Base-by-base conservation (phyloP, 2,113 vertebrate species). In the Galbula dea region DNA sequence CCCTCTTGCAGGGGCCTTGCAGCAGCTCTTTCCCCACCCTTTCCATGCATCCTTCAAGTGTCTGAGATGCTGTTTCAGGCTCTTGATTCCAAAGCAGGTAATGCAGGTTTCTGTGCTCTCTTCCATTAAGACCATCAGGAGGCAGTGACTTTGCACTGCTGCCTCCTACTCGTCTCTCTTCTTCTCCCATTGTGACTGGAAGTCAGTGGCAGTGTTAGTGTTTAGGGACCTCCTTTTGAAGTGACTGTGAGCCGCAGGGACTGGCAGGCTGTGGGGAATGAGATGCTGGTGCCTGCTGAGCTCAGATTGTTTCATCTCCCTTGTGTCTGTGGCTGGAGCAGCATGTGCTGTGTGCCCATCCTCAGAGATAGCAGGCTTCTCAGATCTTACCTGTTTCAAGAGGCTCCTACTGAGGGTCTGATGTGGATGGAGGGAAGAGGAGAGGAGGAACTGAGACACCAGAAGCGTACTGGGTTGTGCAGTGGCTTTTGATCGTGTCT, bases 171-270 rank as follows among this genome's bases (percentile, higher is more conserved):
- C 65, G n/a, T 12, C 41, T 95, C 93, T 96, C 34, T 93, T 93
- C 79, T 65, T 92, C 39, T 88, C 61, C 83, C 48, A n/a, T 92
- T 82, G 86, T 63, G 48, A 55, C 85, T 59, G 55, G 37, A 73
- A 91, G 82, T 91, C 16, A 10, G 55, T 89, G 69, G 66, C 82
- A 87, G 66, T 2, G 6, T 30, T 3, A 5, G 2, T 19, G 84
- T 95, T 95, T 96, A 86, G 93, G 89, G 79, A 91, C 51, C 75
- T 90, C 32, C 82, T 92, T 94, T 94, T 92, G 91, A 92, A 92
- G 94, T 80, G 84, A 63, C 67, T 94, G 58, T 93, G 89, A 93
- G 84, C 92, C 90, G 80, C 48, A 55, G 57, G 54, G 54, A 29
- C 45, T 79, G 78, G 49, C 0, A n/a, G 87, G 94, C 7, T 1